phyloP scores from a whole-genome alignment of 1,140 invertebrate genomes.

The Copidosoma floridanum region DNA sequence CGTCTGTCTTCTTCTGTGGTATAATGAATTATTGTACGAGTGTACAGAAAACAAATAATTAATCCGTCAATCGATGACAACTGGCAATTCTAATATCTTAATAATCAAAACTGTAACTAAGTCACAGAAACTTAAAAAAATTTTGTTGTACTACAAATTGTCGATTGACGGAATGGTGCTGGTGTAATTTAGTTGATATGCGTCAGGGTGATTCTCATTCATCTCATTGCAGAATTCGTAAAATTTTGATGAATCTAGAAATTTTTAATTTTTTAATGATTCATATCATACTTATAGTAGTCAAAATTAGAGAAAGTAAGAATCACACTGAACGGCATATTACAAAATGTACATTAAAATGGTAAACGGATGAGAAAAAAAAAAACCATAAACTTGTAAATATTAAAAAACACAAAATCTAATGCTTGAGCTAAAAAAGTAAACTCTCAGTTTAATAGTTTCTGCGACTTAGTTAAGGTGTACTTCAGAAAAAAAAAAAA shows the following conservation, averaged over 20 bases:
- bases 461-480: constrained; percentile 41
- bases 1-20: neutral
- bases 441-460: constrained; percentile 33
- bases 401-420: too few relatives aligned
- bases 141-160: constrained; percentile 9
- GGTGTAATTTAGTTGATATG: constrained; percentile 10
- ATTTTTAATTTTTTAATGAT: too few relatives aligned
- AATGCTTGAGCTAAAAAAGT: too few relatives aligned
- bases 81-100: constrained; percentile 2
- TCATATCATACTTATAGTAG: too few relatives aligned
- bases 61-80: constrained; percentile 29
- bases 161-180: constrained; percentile 28
- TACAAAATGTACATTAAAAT: too few relatives aligned
- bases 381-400: too few relatives aligned
- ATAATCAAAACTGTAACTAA: constrained; percentile 21
- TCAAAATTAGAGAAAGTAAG: too few relatives aligned
- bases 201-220: constrained; percentile 6
- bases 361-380: too few relatives aligned
- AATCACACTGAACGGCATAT: too few relatives aligned
- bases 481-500: constrained; percentile 25
- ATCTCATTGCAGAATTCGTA: too few relatives aligned
- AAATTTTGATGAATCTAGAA: too few relatives aligned
- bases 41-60: constrained; percentile 9
- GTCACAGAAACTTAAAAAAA: constrained; percentile 29
- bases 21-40: too few relatives aligned